Evolutionary conservation across 2,888 invertebrate species (phyloP).

Genomic region (Pterobdella sp.): DNA sequence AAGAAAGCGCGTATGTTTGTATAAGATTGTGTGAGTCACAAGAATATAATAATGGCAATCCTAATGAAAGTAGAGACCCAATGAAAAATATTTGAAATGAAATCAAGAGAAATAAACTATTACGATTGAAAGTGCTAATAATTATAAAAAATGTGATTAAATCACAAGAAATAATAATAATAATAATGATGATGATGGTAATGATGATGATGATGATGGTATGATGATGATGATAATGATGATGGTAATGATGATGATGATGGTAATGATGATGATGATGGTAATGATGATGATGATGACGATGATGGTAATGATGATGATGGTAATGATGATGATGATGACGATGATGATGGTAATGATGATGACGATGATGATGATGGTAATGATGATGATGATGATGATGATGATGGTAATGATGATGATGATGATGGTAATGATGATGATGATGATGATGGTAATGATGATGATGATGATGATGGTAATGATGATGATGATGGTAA

Average conservation of each 20-base stretch:
- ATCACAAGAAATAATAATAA: too few relatives aligned
- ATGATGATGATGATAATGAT: background rate
- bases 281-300: constrained; percentile 4
- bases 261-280: background rate
- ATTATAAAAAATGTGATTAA: too few relatives aligned
- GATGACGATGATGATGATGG: background rate
- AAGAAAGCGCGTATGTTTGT: too few relatives aligned
- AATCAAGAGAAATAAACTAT: too few relatives aligned
- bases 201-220: too few relatives aligned
- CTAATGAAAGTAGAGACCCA: too few relatives aligned
- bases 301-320: background rate
- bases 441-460: constrained; percentile 22
- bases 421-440: constrained; percentile 27
- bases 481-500: constrained; percentile 21
- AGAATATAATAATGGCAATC: too few relatives aligned
- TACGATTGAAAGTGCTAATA: too few relatives aligned
- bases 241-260: background rate
- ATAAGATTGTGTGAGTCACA: too few relatives aligned
- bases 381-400: constrained; percentile 5
- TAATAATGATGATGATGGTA: too few relatives aligned
- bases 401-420: constrained; percentile 24
- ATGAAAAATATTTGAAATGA: too few relatives aligned
- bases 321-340: background rate
- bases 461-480: constrained; percentile 26
- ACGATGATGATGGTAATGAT: background rate